Base-by-base conservation (phyloP, 92 coral and sea anemone species). In the Epizoanthus scotinus region DNA sequence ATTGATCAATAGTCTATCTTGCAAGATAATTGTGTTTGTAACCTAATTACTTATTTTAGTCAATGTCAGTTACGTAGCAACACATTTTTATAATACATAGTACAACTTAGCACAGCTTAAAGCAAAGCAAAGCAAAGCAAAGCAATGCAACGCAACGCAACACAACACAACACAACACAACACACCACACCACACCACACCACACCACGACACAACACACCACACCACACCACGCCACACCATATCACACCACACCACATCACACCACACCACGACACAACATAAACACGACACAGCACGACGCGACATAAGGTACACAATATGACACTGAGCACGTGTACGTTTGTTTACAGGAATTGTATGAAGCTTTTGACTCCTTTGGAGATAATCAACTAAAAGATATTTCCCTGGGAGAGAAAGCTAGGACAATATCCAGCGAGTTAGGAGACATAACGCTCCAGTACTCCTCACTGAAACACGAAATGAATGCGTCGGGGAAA, bases 361-460 rank as follows among this genome's bases (percentile, higher is more conserved):
- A 34, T 22, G 40, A 74, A 19, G 36, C 80, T 59, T 74, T 74
- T 38, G 38, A 74, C 36, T 74, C 80, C 38, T 74, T 58, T 40
- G 38, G 55, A 47, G 80, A 74, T 54, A 74, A 74, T 2, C 80
- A 74, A 19, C 31, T 74, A 5, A 36, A 17, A 21, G 80, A 74
- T 14, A 28, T 74, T 34, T 74, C 80, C 24, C 80, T 57, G 13
- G 80, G 68, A 21, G 80, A 74, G 80, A 38, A 38, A 36, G 63
- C 67, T 5, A 58, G 34, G 27, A 74, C 18, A 63, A 31, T 74
- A 27, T 31, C 80, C 34, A 18, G 67, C 42, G 38, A 74, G 40
- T 8, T 74, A 0, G 80, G 80, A 13, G 80, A 74, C 42, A 13
- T 74, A 34, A 74, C 67, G 5, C 36, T 74, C 13, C 56, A 9